Conservation (phyloP, 1,140 invertebrate genomes). For the Matsumurasca onukii region DNA sequence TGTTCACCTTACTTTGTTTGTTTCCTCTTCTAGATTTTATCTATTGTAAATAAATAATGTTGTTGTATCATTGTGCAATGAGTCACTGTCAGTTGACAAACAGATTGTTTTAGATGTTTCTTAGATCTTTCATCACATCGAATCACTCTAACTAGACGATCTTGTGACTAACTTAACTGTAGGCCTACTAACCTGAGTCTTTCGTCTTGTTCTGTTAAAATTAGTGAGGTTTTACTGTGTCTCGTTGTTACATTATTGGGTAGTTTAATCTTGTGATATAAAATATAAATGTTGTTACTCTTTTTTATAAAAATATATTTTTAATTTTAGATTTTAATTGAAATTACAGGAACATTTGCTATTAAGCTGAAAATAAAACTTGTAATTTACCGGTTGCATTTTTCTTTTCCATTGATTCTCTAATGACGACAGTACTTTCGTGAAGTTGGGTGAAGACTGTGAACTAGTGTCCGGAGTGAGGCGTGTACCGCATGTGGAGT, state of each 20-base stretch:
- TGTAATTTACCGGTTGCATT: no score
- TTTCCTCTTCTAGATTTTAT: no score
- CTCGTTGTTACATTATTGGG: neutral
- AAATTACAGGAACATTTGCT: neutral
- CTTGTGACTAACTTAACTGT: neutral
- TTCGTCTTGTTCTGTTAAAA: slow-evolving; percentile 8
- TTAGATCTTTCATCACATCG: neutral
- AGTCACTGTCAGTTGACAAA: no score
- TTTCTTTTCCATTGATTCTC: no score
- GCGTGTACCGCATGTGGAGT: no score
- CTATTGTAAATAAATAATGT: no score
- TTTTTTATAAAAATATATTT: slow-evolving; percentile 17
- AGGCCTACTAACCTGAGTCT: neutral
- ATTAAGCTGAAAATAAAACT: neutral
- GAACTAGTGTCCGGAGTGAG: no score
- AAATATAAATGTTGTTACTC: slow-evolving; percentile 1
- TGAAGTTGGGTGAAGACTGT: no score
- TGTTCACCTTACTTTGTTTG: no score
- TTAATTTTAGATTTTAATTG: slow-evolving; percentile 11
- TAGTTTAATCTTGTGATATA: slow-evolving; percentile 16
- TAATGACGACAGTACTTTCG: no score
- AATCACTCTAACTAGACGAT: neutral
- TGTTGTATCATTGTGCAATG: no score
- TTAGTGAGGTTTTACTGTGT: slow-evolving; percentile 17
- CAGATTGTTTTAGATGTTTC: no score